A percentile compares a stretch with the other conserved stretches of the same genome.
phyloP scores from a whole-genome alignment of 2,797 vertebrate genomes.

The Pogoniulus pusillus region DNA sequence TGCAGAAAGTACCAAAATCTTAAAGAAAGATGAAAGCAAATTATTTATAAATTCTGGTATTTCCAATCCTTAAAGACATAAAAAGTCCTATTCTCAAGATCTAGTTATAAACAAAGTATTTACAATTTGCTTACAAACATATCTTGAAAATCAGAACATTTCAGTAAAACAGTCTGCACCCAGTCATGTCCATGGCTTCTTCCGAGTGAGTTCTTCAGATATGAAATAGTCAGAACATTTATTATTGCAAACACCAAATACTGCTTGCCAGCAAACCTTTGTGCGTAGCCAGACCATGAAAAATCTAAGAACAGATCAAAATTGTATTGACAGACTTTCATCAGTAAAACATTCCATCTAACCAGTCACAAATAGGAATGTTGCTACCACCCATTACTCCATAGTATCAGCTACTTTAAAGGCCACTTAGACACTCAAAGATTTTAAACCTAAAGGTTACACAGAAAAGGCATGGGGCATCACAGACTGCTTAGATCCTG shows the following conservation, averaged over 20 bases:
- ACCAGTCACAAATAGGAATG: neutral
- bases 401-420: neutral
- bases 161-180: neutral
- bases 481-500: neutral
- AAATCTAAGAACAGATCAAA: neutral
- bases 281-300: neutral
- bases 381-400: neutral
- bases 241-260: neutral
- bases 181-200: neutral
- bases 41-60: neutral
- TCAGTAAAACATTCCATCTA: neutral
- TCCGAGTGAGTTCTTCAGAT: neutral
- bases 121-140: neutral
- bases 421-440: neutral
- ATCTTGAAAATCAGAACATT: neutral
- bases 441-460: neutral
- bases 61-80: neutral
- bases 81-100: neutral
- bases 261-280: neutral
- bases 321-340: neutral
- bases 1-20: neutral
- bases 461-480: neutral
- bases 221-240: neutral
- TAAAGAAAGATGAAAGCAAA: neutral
- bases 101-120: neutral